Evolutionary conservation across 2,888 invertebrate genomes (phyloP), one percentile per base, ranked within the genome.

Genomic region (Gymnocheta viridis): DNA sequence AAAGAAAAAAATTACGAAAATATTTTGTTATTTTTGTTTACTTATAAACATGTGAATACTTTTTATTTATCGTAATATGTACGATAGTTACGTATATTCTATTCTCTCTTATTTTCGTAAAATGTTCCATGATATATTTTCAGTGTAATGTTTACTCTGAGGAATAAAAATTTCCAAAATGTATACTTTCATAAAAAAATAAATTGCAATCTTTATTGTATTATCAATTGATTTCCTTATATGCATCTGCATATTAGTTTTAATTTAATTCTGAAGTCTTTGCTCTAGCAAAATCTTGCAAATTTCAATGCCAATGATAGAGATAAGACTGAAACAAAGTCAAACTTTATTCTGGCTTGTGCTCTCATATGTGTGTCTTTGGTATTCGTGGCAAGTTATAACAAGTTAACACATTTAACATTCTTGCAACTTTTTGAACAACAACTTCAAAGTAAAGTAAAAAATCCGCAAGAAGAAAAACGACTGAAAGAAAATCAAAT

Each of bases 321-420:
- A 10, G n/a, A 38, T 29, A 27, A 17, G 4, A 51, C 19, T 29
- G 17, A 35, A 70, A 51, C 24, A 51, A 64, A 69, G 56, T 69
- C 49, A 29, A 80, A 64, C n/a, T 49, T 64, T 72, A 14, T 51
- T 62, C 35, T 62, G 7, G 27, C 41, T 77, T 49, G 17, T 49
- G 10, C 24, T 60, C n/a, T 58, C n/a, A 38, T 56, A n/a, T 27
- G 41, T 70, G 14, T 22, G 9, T 66, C 35, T 38, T 47, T 77
- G 24, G 38, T 47, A 41, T 24, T 47, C 27, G 47, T 76, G 54
- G 76, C 62, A 76, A 74, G 44, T 62, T 74, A 47, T 72, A 77
- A 72, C 66, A 83, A 83, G 76, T 81, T 80, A 84, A 80, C 80
- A 76, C 76, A 80, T 83, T 80, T 80, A 72, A 67, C 44, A 72